Percentiles rank a stretch among this genome's conserved stretches.
Evolutionary conservation across 53 echinoderm and acorn worm species (phyloP).

Genomic region (Luidia sarsii): DNA sequence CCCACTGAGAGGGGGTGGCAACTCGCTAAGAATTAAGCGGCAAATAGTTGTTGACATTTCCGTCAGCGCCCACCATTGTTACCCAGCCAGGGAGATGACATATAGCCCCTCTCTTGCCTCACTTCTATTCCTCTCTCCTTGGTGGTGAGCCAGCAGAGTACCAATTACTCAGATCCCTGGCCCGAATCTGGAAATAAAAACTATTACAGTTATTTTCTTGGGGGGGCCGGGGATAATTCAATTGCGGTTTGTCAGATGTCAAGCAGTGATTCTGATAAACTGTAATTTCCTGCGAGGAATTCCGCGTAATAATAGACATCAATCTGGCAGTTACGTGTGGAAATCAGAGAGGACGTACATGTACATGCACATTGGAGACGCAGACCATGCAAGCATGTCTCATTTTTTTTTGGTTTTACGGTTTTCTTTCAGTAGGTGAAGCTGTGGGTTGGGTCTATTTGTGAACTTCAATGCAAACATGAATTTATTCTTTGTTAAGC

Average conservation of each 20-base stretch:
- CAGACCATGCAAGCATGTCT: no score
- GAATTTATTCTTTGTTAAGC: no score
- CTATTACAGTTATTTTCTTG: neutral
- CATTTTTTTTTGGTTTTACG: no score
- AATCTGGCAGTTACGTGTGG: no score
- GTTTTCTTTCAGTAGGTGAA: no score
- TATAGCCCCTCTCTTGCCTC: no score
- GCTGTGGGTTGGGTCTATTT: no score
- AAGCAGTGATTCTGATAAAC: slow-evolving; percentile 16
- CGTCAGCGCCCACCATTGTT: slow-evolving; percentile 7
- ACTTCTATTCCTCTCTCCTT: neutral
- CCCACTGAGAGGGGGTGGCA: slow-evolving; percentile 14
- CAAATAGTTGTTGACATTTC: slow-evolving; percentile 47
- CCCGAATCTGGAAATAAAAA: slow-evolving; percentile 3
- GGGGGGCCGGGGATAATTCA: slow-evolving; percentile 21
- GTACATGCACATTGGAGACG: no score
- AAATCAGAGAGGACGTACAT: no score
- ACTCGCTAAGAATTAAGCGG: slow-evolving; percentile 7
- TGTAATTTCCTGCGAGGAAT: slow-evolving; percentile 12
- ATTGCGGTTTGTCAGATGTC: slow-evolving; percentile 11
- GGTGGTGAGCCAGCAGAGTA: neutral
- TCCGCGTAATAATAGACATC: no score
- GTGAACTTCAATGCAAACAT: no score
- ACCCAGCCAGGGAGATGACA: neutral
- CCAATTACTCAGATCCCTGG: neutral